These are phyloP conservation scores for Rhipidura dahli DNA, from an alignment of 2,113 vertebrate species.

Conservation along the genomic window DNA sequence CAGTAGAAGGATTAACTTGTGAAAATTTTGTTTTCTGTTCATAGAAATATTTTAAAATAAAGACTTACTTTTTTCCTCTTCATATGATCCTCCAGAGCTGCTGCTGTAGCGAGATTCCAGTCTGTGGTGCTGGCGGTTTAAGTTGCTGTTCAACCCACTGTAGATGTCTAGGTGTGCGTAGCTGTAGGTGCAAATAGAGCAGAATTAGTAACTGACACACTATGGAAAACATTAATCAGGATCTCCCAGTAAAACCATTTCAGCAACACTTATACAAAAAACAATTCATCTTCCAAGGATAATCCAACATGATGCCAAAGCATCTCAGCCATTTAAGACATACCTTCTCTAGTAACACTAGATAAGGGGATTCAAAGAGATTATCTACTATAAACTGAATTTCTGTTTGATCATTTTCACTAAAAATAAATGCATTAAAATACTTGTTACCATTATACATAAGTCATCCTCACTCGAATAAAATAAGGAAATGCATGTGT, in stretches of 20 bases:
- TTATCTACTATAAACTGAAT: not conserved
- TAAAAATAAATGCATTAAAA: not conserved
- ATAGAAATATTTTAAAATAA: not conserved
- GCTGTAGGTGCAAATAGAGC: constrained; percentile 67
- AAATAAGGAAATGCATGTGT: not conserved
- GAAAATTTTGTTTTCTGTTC: not conserved
- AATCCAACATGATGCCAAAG: not conserved
- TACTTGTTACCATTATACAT: not conserved
- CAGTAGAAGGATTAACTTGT: not conserved
- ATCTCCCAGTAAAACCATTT: not conserved
- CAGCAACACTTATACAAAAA: not conserved
- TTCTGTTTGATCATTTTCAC: not conserved
- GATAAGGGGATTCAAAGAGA: not conserved
- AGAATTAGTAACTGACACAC: not conserved
- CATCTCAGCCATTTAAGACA: not conserved
- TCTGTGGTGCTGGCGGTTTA: constrained; percentile 95
- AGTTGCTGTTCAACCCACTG: constrained; percentile 89
- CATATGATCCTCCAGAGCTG: constrained; percentile 98
- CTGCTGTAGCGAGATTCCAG: constrained; percentile 98
- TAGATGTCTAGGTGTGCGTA: constrained; percentile 92
- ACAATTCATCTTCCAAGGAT: not conserved
- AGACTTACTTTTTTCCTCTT: constrained; percentile 93
- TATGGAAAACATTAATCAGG: not conserved
- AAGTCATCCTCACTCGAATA: not conserved
- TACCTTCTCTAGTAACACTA: not conserved